Evolutionary conservation across 2,113 vertebrate species (phyloP).

Genomic region (Rostratula benghalensis): DNA sequence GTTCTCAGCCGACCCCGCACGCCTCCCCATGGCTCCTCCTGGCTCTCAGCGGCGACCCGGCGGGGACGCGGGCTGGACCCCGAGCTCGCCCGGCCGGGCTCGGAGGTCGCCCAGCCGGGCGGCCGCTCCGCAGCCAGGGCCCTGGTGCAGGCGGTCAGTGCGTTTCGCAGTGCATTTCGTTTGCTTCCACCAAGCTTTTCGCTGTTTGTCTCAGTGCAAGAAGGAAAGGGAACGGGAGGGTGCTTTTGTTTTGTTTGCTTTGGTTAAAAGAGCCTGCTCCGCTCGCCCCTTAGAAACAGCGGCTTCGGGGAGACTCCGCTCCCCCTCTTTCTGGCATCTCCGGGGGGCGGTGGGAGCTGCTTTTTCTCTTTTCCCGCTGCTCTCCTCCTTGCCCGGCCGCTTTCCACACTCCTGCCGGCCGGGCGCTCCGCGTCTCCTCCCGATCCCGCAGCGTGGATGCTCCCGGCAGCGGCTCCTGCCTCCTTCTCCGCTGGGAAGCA

Average conservation of each 20-base stretch:
- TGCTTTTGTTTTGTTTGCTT: background rate
- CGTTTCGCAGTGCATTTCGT: background rate
- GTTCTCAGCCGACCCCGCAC: accelerated
- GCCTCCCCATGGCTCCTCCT: no score
- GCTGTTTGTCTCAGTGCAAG: accelerated
- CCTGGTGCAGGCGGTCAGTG: no score
- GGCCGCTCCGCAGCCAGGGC: no score
- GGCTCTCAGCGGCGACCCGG: background rate
- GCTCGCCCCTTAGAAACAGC: accelerated
- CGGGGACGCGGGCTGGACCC: no score
- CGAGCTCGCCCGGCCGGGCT: no score
- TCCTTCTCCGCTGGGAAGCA: accelerated
- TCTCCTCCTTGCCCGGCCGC: no score
- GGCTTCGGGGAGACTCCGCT: accelerated
- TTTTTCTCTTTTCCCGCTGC: background rate
- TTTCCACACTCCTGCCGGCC: background rate
- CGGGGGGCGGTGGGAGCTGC: no score
- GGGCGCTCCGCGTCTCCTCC: background rate
- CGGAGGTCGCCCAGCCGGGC: no score
- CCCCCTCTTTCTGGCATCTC: background rate
- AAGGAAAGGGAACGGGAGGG: no score
- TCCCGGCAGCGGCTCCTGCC: background rate
- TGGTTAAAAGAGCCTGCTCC: accelerated
- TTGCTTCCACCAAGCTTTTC: background rate
- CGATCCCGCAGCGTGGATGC: accelerated